Percentiles rank a stretch among this genome's conserved stretches.
These are phyloP conservation scores for Phyllostomus hastatus DNA, from an alignment of 2,113 vertebrate genomes.

Conservation along the genomic window DNA sequence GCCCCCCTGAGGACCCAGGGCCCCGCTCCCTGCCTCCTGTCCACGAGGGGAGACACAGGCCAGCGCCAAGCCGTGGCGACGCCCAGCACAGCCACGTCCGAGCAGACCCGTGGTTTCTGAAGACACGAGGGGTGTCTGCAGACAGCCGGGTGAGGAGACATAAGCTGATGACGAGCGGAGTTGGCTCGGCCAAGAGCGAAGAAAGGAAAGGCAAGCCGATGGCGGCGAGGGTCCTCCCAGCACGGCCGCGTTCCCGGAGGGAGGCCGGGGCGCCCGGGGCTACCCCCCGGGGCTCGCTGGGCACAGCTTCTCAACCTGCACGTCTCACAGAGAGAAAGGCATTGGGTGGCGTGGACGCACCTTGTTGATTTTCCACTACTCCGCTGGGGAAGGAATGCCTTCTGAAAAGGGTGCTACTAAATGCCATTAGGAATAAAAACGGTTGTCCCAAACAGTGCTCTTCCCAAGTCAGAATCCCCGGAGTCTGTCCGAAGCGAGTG, in stretches of 20 bases:
- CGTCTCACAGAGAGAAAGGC: conserved; percentile 74
- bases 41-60: conserved; percentile 34
- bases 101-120: conserved; percentile 64
- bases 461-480: conserved; percentile 16
- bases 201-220: neutral
- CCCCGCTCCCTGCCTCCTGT: neutral
- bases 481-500: conserved; percentile 28
- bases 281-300: conserved; percentile 41
- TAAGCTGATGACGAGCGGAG: conserved; percentile 37
- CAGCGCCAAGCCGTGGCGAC: conserved; percentile 29
- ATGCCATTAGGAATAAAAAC: conserved; percentile 67
- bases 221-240: neutral
- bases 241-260: conserved; percentile 41
- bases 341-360: conserved; percentile 78
- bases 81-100: conserved; percentile 19
- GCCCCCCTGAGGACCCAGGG: neutral
- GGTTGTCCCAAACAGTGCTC: conserved; percentile 41
- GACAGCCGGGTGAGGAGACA: conserved; percentile 70
- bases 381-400: neutral
- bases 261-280: conserved; percentile 14
- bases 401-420: conserved; percentile 60
- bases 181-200: conserved; percentile 49
- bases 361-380: conserved; percentile 60
- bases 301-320: conserved; percentile 10
- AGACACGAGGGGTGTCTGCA: conserved; percentile 54